Base-by-base conservation (phyloP, 2,888 invertebrate genomes). In the Drosophila anomalipes region DNA sequence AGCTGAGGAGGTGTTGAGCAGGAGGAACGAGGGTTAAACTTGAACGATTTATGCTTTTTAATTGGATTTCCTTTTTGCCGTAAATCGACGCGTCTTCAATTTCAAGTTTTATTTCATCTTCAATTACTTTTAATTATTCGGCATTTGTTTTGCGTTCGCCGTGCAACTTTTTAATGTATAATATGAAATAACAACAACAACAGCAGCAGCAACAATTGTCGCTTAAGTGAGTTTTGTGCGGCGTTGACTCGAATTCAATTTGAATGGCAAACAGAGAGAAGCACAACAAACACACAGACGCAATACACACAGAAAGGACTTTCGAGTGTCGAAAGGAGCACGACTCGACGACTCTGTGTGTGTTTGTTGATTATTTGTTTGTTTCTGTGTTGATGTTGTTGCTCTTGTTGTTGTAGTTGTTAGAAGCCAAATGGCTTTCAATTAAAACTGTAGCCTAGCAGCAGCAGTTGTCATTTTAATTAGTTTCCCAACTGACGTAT, bases 111-210 rank as follows among this genome's bases (percentile, higher is more conserved):
- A 66, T 66, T 72, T 66, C 64, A 68, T 59, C 77, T 71, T 82
- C 81, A 86, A 88, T 87, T 85, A 82, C 77, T 81, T 87, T 87
- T 88, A 87, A 87, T 86, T 87, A 87, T 82, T 79, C 82, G 66
- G 63, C 76, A 81, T 87, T 86, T 87, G 83, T 82, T 85, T 72
- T 64, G 14, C 32, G 44, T 26, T 49, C 39, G 65, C 37, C 68
- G 57, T 56, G 67, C 69, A 69, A 67, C 54, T 51, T 73, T 70
- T 76, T 82, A 72, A 66, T 68, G 58, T 52, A 68, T 77, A 79
- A 85, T 79, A 72, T 83, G 74, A 82, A 79, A 79, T 82, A 82
- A 33, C 54, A 71, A 47, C 58, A 66, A 72, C 61, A 81, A 61
- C 60, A 70, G 62, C 54, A 70, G 62, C 54, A 65, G 75, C 63